Percentiles rank a stretch among this genome's conserved stretches.
Conservation (phyloP, 1,140 invertebrate genomes). For the Cotesia glomerata region DNA sequence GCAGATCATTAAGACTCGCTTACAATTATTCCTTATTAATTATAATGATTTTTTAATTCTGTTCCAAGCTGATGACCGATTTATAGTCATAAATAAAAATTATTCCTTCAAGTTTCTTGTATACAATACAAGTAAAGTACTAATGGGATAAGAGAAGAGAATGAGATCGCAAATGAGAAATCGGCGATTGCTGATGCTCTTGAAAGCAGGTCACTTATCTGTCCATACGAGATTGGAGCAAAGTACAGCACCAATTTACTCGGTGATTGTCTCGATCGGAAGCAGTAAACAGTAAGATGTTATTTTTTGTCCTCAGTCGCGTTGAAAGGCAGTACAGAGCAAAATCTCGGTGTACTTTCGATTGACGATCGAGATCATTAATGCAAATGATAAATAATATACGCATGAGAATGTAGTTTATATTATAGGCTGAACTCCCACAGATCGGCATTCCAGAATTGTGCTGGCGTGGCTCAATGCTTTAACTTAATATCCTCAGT, state of each 20-base stretch:
- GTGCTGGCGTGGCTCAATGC: conserved; percentile 11
- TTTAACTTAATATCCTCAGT: background rate
- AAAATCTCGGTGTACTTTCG: too few relatives aligned
- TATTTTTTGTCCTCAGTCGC: background rate
- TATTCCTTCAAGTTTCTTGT: too few relatives aligned
- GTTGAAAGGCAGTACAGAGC: background rate
- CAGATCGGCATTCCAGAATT: conserved; percentile 26
- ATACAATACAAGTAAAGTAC: too few relatives aligned
- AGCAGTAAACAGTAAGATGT: too few relatives aligned
- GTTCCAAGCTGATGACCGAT: too few relatives aligned
- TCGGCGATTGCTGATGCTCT: conserved; percentile 17
- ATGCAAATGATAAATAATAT: too few relatives aligned
- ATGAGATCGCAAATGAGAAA: background rate
- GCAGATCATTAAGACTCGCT: background rate
- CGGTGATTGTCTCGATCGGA: too few relatives aligned
- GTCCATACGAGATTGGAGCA: background rate
- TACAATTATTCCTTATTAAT: background rate
- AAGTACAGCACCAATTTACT: conserved; percentile 15
- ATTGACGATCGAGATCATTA: too few relatives aligned
- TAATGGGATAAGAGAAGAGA: too few relatives aligned
- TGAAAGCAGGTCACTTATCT: conserved; percentile 36
- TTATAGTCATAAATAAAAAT: too few relatives aligned
- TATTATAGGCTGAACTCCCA: conserved; percentile 10
- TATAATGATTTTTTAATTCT: too few relatives aligned
- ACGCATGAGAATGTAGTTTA: too few relatives aligned